Base-by-base conservation (phyloP, 1,140 invertebrate species). In the Drosophila bipectinata region DNA sequence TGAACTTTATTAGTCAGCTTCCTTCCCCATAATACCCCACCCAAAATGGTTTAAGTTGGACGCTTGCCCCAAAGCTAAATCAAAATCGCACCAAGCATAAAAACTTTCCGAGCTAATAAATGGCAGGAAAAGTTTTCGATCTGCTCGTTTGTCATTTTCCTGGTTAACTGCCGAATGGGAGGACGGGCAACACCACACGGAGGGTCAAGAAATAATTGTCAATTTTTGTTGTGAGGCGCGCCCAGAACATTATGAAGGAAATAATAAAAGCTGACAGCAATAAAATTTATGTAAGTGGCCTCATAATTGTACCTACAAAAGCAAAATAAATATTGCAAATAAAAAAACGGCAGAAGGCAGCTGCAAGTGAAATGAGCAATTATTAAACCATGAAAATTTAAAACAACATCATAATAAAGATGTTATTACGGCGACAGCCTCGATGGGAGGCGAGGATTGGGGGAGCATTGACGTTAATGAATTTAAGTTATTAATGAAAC, bases 231-330 rank as follows among this genome's bases (percentile, higher is more conserved):
- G 78, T 60, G 52, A 66, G 72, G 34, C 34, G 59, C 68, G 68
- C 28, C 26, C 47, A 48, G 59, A 58, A 68, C 67, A 63, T 69
- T 58, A n/a, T 14, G 9, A 21, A 24, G 47, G 15, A 30, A 12
- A 21, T 10, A 64, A 64, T 49, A 49, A 49, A 48, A 79, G 34
- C 74, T 72, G 79, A 63, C 69, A 62, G 79, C 79, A 82, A 78
- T 83, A 71, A 83, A 83, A 83, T 82, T 74, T 82, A 82, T 82
- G 82, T 82, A 83, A 83, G 79, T 83, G 79, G 79, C 74, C 74
- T 82, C 74, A 83, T 83, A 83, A 83, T 83, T 83, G 79, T 75
- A 75, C 82, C 79, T 75, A 74, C 79, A 82, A 66, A 48, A 60
- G 57, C 54, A 58, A 77, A 77, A 72, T 54, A 48, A 60, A 53